Evolutionary conservation across 1,140 invertebrate genomes (phyloP).

Genomic region (Drosophila micromelanica): DNA sequence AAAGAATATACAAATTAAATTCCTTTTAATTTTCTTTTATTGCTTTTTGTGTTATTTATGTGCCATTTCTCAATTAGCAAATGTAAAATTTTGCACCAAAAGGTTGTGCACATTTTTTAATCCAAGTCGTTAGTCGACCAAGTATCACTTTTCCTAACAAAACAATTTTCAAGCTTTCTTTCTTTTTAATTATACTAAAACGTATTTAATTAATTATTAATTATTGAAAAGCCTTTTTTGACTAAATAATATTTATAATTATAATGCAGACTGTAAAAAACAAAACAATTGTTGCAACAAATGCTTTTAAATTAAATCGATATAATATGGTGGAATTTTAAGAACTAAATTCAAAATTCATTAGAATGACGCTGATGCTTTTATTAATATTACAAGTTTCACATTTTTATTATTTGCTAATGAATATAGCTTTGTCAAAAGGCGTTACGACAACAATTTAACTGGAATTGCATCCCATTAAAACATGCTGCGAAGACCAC

Average conservation of each 20-base stretch:
- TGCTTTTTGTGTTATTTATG: neutral
- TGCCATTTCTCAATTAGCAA: slow-evolving; percentile 32
- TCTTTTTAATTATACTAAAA: neutral
- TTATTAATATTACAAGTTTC: too few species aligned
- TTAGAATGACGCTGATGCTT: too few species aligned
- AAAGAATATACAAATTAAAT: slow-evolving; percentile 25
- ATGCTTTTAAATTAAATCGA: too few species aligned
- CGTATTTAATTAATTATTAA: neutral
- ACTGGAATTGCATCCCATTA: neutral
- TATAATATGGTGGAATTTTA: too few species aligned
- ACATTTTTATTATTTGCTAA: too few species aligned
- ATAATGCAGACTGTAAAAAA: too few species aligned
- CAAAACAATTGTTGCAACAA: too few species aligned
- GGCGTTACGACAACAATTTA: neutral
- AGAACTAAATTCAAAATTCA: too few species aligned
- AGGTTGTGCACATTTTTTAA: neutral
- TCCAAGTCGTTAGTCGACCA: neutral
- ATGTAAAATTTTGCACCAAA: slow-evolving; percentile 1
- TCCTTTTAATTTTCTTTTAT: slow-evolving; percentile 1
- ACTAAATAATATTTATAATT: too few species aligned
- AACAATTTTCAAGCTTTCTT: neutral
- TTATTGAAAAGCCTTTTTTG: neutral
- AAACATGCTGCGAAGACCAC: neutral
- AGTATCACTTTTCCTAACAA: neutral
- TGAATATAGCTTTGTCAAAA: too few species aligned